These are phyloP conservation scores for Drosophila pseudotakahashii DNA, from an alignment of 2,888 invertebrate genomes.

Conservation along the genomic window DNA sequence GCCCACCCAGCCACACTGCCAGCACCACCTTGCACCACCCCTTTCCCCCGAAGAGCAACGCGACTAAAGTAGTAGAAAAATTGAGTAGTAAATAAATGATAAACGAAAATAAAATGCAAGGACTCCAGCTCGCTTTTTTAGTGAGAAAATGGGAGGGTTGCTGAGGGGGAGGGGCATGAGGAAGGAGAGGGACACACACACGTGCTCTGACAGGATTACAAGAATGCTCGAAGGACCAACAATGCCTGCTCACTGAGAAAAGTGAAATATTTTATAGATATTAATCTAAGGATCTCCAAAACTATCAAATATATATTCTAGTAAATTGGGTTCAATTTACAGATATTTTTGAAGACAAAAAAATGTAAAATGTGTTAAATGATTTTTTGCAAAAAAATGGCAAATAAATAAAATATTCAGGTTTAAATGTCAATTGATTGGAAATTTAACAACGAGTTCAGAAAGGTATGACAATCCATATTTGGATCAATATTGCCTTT, in stretches of 20 bases:
- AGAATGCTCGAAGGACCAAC: slow-evolving; percentile 74
- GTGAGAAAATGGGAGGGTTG: not conserved
- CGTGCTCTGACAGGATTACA: slow-evolving; percentile 75
- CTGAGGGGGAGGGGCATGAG: not conserved
- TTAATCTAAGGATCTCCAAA: too few species aligned
- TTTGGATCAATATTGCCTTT: too few species aligned
- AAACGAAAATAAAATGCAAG: slow-evolving; percentile 81
- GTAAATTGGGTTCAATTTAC: too few species aligned
- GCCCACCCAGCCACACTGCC: not conserved
- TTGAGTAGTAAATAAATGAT: slow-evolving; percentile 82
- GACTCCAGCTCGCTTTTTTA: slow-evolving; percentile 53
- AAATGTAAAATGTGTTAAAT: too few species aligned
- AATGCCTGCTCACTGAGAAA: slow-evolving; percentile 54
- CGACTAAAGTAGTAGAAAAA: slow-evolving; percentile 79
- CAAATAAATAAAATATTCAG: too few species aligned
- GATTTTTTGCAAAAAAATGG: too few species aligned
- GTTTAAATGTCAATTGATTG: too few species aligned
- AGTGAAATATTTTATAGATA: too few species aligned
- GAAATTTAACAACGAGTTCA: too few species aligned
- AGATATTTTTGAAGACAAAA: too few species aligned
- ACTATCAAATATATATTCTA: slow-evolving; percentile 1
- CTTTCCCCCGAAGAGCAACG: slow-evolving; percentile 40
- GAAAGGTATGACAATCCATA: too few species aligned
- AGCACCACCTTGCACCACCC: not conserved
- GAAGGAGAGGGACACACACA: slow-evolving; percentile 18